Evolutionary conservation across 2,888 invertebrate species (phyloP).

Genomic region (Lamproptera curius): DNA sequence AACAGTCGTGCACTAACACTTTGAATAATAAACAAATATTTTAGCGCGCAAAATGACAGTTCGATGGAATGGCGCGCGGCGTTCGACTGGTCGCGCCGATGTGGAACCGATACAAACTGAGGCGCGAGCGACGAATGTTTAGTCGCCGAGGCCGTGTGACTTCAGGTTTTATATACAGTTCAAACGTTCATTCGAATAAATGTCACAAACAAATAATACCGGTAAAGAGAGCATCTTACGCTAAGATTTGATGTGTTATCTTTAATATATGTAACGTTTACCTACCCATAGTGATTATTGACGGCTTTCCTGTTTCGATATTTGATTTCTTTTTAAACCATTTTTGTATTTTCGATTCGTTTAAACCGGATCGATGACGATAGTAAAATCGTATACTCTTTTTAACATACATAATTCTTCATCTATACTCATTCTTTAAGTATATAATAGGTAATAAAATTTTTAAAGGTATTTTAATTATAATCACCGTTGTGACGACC

Average conservation of each 20-base stretch:
- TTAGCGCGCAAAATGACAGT: slow-evolving; percentile 7
- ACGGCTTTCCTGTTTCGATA: too few species aligned
- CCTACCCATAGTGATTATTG: too few species aligned
- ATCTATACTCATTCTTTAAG: too few species aligned
- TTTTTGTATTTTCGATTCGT: too few species aligned
- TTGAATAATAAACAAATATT: neutral
- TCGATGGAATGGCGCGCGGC: neutral
- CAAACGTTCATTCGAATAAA: slow-evolving; percentile 11
- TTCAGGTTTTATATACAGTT: slow-evolving; percentile 2
- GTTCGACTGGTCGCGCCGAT: neutral
- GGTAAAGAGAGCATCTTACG: neutral
- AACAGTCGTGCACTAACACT: neutral
- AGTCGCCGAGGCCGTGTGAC: neutral
- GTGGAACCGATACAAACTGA: neutral
- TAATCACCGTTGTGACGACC: slow-evolving; percentile 6
- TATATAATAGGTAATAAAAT: too few species aligned
- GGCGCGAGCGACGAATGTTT: neutral
- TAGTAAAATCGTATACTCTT: too few species aligned
- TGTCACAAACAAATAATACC: neutral
- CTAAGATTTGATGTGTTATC: too few species aligned
- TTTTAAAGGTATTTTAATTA: too few species aligned
- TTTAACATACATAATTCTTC: too few species aligned
- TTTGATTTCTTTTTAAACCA: too few species aligned
- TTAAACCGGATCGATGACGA: too few species aligned
- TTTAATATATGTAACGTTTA: too few species aligned